A percentile compares a stretch with the other conserved stretches of the same genome.
These are phyloP conservation scores for Lates japonicus DNA, from an alignment of 2,797 vertebrate species.

Conservation along the genomic window DNA sequence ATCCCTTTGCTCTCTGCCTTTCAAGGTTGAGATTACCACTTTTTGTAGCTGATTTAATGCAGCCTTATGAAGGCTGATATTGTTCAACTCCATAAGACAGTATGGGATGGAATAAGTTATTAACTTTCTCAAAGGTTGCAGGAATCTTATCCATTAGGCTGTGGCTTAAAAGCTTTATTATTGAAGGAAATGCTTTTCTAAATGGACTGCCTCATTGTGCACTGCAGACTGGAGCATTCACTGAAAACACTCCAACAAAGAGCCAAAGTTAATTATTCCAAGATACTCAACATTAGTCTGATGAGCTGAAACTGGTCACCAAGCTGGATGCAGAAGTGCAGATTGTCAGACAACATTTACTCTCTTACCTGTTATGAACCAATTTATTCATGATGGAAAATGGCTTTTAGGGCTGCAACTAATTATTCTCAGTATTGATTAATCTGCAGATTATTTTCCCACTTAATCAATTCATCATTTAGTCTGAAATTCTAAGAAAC, in stretches of 20 bases:
- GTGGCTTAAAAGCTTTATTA: conserved; percentile 54
- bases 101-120: conserved; percentile 1
- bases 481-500: no score
- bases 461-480: no score
- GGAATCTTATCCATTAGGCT: conserved; percentile 41
- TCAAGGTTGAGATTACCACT: background rate
- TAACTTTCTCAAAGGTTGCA: conserved; percentile 21
- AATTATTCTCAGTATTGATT: background rate
- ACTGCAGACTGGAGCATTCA: conserved; percentile 14
- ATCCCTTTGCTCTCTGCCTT: background rate
- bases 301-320: conserved; percentile 15
- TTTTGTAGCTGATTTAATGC: conserved; percentile 8
- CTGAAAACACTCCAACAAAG: conserved; percentile 37
- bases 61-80: conserved; percentile 12
- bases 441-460: no score
- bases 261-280: conserved; percentile 35
- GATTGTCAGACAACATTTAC: conserved; percentile 31
- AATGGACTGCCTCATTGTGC: conserved; percentile 35
- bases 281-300: conserved; percentile 15
- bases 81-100: conserved; percentile 7
- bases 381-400: conserved; percentile 18
- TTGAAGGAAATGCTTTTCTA: conserved; percentile 34
- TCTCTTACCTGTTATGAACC: conserved; percentile 12
- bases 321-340: conserved; percentile 20
- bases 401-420: background rate